Base-by-base conservation (phyloP, 2,888 invertebrate genomes). In the Bombylius discolor region DNA sequence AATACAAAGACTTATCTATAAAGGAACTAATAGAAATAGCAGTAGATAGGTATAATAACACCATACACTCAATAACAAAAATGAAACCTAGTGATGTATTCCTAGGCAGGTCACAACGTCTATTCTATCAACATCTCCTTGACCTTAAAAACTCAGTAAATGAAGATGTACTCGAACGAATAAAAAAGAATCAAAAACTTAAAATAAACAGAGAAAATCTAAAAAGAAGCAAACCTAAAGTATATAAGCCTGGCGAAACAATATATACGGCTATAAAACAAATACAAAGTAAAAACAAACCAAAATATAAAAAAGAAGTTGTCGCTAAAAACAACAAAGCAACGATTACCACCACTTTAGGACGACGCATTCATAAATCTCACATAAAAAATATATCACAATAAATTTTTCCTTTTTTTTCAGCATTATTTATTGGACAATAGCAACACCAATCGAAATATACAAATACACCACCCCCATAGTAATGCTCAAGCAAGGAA, bases 71-170 rank as follows among this genome's bases (percentile, higher is more conserved):
- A 5, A 4, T 36, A 7, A 51, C 13, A n/a, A 51, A 51, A 8
- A 46, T 14, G 11, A 34, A 50, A 8, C 23, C 42, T 36, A 50
- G 23, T 11, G 8, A 42, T 8, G 34, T 50, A 12, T 50, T 53
- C 34, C 31, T 53, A 23, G 53, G 53, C 33, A 47, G 53, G 47
- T 23, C n/a, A 14, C 53, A 53, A 47, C 33, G 48, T 47, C 47
- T 39, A 33, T 47, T n/a, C 23, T 23, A 23, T 3, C 23, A 23
- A 3, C 23, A 23, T 23, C 23, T 23, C 23, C 23, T 23, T 23
- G 6, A 46, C 39, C 44, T 52, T 12, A 47, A 47, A n/a, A n/a
- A 47, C 13, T 32, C 23, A 36, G 5, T 53, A 13, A 47, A 53
- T 47, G 5, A 47, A 8, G 53, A 53, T 4, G 14, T 34, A n/a